phyloP scores from a whole-genome alignment of 2,888 invertebrate genomes.

The Drosophila nigricruria region DNA sequence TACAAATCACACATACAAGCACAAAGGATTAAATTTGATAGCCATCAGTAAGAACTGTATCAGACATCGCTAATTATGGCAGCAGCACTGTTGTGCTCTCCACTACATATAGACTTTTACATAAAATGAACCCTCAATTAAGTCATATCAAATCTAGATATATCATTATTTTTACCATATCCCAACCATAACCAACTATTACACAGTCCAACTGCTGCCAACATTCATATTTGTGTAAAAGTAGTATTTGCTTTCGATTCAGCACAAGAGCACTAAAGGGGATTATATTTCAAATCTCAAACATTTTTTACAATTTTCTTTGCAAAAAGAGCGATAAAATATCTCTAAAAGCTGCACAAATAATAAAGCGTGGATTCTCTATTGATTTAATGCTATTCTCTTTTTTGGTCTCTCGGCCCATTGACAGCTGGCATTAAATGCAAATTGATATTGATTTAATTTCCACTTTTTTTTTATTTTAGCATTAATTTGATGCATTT shows the following conservation, averaged over 20 bases:
- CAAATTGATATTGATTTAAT: conserved; percentile 20
- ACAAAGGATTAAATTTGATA: no score
- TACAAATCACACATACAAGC: no score
- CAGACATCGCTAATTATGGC: no score
- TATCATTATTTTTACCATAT: background rate
- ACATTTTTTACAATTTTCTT: background rate
- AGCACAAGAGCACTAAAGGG: background rate
- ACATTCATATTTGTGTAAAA: background rate
- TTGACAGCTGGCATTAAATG: conserved; percentile 2
- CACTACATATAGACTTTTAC: background rate
- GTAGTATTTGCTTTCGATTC: background rate
- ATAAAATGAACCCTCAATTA: background rate
- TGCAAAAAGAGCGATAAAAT: background rate
- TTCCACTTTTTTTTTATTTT: conserved; percentile 11
- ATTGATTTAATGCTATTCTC: background rate
- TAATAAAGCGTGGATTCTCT: background rate
- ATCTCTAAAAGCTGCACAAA: background rate
- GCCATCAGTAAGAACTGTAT: no score
- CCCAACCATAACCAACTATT: background rate
- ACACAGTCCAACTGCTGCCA: no score
- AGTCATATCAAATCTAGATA: background rate
- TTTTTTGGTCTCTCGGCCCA: background rate
- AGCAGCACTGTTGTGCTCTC: background rate
- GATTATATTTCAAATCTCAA: conserved; percentile 1
- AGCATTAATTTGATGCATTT: conserved; percentile 25